These are phyloP conservation scores for Heliconius cydno DNA, from an alignment of 2,888 invertebrate species.

Conservation along the genomic window DNA sequence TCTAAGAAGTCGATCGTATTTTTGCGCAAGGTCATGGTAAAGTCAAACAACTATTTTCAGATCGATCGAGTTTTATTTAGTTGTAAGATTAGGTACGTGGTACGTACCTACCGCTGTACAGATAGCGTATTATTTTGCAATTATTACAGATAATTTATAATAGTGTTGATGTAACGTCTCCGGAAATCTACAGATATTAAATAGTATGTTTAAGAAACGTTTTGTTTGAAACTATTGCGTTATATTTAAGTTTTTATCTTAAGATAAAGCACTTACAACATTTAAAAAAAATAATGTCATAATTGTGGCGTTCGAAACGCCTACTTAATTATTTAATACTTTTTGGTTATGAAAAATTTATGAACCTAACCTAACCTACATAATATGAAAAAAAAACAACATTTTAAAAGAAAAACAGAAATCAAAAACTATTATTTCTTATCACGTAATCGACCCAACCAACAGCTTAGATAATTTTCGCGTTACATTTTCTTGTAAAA, in stretches of 20 bases:
- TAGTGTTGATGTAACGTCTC: not conserved
- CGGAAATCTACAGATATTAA: not conserved
- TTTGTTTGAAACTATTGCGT: not conserved
- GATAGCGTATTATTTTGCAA: conserved; percentile 12
- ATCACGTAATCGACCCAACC: no score
- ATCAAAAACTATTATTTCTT: no score
- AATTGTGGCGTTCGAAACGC: no score
- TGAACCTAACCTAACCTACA: no score
- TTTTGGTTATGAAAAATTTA: not conserved
- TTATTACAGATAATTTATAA: not conserved
- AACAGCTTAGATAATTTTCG: no score
- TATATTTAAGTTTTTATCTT: not conserved
- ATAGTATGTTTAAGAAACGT: not conserved
- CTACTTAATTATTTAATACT: not conserved
- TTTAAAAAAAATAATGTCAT: no score
- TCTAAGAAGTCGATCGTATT: conserved; percentile 64
- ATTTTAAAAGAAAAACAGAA: no score
- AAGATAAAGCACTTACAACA: not conserved
- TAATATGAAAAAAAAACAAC: no score
- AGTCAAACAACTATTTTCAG: conserved; percentile 65
- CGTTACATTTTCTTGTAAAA: not conserved
- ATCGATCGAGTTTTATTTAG: conserved; percentile 42
- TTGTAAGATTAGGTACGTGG: conserved; percentile 35
- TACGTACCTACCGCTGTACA: conserved; percentile 40
- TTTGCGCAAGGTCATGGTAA: conserved; percentile 76